Percentiles rank a stretch among this genome's conserved stretches.
Conservation (phyloP, 1,140 invertebrate species). For the Venturia canescens region DNA sequence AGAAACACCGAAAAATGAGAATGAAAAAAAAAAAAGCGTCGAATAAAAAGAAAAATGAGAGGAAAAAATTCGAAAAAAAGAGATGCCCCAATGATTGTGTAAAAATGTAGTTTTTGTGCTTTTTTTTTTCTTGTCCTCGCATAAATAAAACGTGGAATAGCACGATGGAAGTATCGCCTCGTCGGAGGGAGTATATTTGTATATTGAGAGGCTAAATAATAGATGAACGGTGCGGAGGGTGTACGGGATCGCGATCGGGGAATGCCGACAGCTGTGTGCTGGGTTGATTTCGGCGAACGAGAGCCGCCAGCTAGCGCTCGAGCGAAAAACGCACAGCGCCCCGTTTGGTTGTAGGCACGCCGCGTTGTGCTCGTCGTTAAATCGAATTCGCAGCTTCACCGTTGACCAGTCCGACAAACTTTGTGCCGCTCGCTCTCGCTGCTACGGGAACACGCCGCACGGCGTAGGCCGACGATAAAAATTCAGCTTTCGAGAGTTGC, state of each 20-base stretch:
- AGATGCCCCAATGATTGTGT: neutral
- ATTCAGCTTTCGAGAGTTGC: too few species aligned
- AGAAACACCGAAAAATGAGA: too few species aligned
- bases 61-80: too few species aligned
- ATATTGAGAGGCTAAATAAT: neutral
- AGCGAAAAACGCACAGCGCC: neutral
- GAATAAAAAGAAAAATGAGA: too few species aligned
- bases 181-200: neutral
- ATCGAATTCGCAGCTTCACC: neutral
- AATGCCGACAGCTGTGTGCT: conserved; percentile 6
- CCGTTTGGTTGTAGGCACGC: neutral
- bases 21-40: too few species aligned
- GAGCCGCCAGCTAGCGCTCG: neutral
- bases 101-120: neutral
- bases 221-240: neutral
- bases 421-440: too few species aligned
- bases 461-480: too few species aligned
- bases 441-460: too few species aligned
- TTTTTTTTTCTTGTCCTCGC: too few species aligned
- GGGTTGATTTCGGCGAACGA: neutral
- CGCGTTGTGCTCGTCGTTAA: too few species aligned
- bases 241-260: conserved; percentile 4
- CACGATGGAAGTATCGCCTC: neutral
- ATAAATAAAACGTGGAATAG: neutral
- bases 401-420: neutral